phyloP scores from a whole-genome alignment of 53 echinoderm and acorn worm genomes.

The Pentamera pediparva region DNA sequence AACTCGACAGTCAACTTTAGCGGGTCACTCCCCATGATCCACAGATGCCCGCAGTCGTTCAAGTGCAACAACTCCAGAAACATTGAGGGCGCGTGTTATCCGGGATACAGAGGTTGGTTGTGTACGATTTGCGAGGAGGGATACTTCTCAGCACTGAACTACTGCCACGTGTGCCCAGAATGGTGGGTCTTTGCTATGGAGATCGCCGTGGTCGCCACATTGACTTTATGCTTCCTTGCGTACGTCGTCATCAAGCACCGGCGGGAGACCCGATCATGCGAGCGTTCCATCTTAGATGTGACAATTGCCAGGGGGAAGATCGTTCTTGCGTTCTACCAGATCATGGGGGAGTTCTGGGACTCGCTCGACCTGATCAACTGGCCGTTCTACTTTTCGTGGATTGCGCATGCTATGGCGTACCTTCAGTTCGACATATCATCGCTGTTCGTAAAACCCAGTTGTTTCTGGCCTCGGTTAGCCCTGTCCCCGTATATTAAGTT shows the following conservation, averaged over 20 bases:
- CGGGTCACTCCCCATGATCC: not conserved
- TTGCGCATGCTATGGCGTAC: not conserved
- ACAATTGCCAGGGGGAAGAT: constrained; percentile 25
- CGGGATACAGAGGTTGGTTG: not conserved
- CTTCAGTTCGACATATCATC: not conserved
- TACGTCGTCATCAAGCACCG: not conserved
- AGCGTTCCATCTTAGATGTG: not conserved
- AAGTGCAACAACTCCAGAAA: not conserved
- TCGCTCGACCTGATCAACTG: constrained; percentile 3
- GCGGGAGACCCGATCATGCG: not conserved
- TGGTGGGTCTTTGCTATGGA: not conserved
- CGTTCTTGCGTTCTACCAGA: constrained; percentile 36
- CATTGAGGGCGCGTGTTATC: not conserved
- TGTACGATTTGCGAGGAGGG: not conserved
- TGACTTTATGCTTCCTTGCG: no score
- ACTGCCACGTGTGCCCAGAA: not conserved
- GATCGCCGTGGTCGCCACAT: not conserved
- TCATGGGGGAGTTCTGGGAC: constrained; percentile 31
- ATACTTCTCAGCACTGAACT: not conserved
- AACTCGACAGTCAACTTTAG: not conserved
- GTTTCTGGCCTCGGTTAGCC: not conserved
- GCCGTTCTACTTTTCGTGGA: not conserved
- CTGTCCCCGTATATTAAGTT: constrained; percentile 3
- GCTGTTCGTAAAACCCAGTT: constrained; percentile 4
- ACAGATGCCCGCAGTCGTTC: not conserved